Evolutionary conservation across 2,113 vertebrate genomes (phyloP), one percentile per base, ranked within the genome.

Genomic region (Ctenomys sociabilis): DNA sequence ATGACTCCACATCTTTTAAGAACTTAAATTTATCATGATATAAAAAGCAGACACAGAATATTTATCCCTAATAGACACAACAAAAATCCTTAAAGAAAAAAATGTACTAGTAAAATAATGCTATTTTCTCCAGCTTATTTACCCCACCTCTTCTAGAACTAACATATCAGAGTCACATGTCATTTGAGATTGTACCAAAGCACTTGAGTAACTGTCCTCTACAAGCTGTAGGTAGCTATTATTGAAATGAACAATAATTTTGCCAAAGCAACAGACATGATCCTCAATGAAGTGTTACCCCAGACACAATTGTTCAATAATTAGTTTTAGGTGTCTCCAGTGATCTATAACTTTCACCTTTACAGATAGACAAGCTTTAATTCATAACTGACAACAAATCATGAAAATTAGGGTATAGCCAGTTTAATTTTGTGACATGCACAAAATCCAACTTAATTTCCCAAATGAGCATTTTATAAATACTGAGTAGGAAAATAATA

Each of bases 381-480:
- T 96, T 96, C 30, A 13, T 75, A 93, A 93, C 52, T 83, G 83
- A 84, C 64, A 88, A 81, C 49, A 21, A 90, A 85, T 81, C 45
- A 82, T 1, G 35, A 86, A 63, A 93, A 94, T n/a, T 93, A 90
- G 87, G 86, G 92, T 95, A 91, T 22, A 91, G 52, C 70, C 85
- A 94, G 24, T 87, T 96, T 88, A 91, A 95, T 97, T 96, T 93
- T 94, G 77, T 75, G 95, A 85, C 72, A 92, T 72, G 92, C 43
- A 92, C 90, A 93, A 96, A 90, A 94, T 40, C 64, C 89, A 90
- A 92, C 59, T 97, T 97, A 96, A 97, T 97, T 97, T 97, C 97
- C 95, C 96, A 97, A 90, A 66, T 90, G 97, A 88, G n/a, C 61
- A 94, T 87, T 96, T 95, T 90, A 72, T 66, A 93, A 95, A 73